Conservation (phyloP, 1,140 invertebrate genomes). For the Zaprionus inermis region DNA sequence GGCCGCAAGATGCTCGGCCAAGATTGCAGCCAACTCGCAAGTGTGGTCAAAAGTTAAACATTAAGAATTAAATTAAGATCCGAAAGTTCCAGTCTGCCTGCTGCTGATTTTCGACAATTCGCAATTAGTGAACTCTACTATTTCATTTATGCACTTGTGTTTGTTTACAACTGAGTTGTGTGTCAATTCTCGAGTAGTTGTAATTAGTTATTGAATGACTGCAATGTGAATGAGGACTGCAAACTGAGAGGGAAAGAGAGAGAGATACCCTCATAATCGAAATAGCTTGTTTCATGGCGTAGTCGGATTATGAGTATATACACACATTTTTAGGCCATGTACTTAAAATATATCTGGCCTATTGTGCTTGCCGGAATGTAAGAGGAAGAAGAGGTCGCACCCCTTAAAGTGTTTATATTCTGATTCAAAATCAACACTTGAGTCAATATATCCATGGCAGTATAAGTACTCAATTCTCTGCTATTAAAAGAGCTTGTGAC, state of each 20-base stretch:
- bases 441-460: too few relatives aligned
- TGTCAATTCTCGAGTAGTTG: conserved; percentile 29
- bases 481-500: too few relatives aligned
- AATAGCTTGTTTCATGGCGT: too few relatives aligned
- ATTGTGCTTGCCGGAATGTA: too few relatives aligned
- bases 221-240: conserved; percentile 41
- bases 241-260: not conserved
- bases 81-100: conserved; percentile 35
- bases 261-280: too few relatives aligned
- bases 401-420: too few relatives aligned
- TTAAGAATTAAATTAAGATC: conserved; percentile 79
- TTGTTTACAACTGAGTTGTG: not conserved
- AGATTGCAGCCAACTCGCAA: conserved; percentile 45
- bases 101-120: conserved; percentile 37
- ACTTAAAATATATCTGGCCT: too few relatives aligned
- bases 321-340: too few relatives aligned
- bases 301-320: too few relatives aligned
- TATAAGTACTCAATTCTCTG: too few relatives aligned
- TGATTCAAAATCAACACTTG: too few relatives aligned
- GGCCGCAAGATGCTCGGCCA: conserved; percentile 37
- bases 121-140: conserved; percentile 78
- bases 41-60: conserved; percentile 70
- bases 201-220: conserved; percentile 76
- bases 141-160: conserved; percentile 59
- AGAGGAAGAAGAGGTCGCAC: too few relatives aligned